A percentile compares a stretch with the other conserved stretches of the same genome.
Evolutionary conservation across 2,113 vertebrate species (phyloP).

Genomic region (Laticauda colubrina): DNA sequence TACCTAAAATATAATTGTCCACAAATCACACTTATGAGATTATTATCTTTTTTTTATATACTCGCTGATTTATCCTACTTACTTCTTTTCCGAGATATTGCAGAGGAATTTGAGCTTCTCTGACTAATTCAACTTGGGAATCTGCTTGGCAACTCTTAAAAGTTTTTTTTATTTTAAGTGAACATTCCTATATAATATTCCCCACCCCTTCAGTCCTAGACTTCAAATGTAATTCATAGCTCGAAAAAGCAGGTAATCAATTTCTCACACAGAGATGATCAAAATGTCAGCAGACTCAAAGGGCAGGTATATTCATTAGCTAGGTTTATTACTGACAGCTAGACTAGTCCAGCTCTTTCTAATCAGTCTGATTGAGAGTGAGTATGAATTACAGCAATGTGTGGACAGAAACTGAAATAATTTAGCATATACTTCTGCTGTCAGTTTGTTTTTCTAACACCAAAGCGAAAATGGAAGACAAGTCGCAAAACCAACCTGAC

Average conservation of each 20-base stretch:
- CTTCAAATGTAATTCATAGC: neutral
- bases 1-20: neutral
- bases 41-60: neutral
- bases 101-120: neutral
- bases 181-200: neutral
- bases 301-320: neutral
- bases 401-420: fast-evolving
- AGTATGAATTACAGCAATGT: fast-evolving
- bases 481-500: neutral
- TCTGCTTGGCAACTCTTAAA: neutral
- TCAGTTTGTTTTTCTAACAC: neutral
- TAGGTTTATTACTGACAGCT: neutral
- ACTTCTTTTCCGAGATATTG: neutral
- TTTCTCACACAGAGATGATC: neutral
- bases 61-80: neutral
- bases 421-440: constrained; percentile 9
- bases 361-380: neutral
- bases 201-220: no score
- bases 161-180: neutral
- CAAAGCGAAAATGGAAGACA: neutral
- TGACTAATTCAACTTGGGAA: neutral
- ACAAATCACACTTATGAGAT: neutral
- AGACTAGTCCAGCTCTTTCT: neutral
- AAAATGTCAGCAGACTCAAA: neutral
- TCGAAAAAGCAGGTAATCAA: neutral